Evolutionary conservation across 2,797 vertebrate species (phyloP).

Genomic region (Australoheros facetus): DNA sequence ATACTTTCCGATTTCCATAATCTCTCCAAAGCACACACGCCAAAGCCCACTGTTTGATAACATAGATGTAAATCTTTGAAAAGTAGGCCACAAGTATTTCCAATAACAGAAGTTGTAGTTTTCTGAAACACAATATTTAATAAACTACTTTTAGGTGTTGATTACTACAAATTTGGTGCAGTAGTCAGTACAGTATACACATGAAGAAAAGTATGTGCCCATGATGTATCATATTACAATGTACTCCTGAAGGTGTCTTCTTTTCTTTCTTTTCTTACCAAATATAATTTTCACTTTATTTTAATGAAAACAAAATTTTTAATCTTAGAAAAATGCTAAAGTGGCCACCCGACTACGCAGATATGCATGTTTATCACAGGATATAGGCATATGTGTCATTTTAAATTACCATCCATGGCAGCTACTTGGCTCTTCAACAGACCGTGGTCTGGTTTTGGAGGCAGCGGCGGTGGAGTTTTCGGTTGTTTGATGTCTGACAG

Average conservation of each 20-base stretch:
- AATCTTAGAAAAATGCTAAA: not conserved
- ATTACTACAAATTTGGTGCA: not conserved
- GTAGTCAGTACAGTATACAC: not conserved
- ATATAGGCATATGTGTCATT: not conserved
- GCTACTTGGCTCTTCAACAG: constrained; percentile 85
- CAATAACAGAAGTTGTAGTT: not conserved
- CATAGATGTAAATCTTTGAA: not conserved
- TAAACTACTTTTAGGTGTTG: not conserved
- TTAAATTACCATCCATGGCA: constrained; percentile 82
- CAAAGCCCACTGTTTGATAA: not conserved
- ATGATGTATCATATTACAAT: not conserved
- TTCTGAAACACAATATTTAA: not conserved
- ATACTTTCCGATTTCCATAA: not conserved
- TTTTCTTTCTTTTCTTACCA: not conserved
- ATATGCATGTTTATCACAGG: not conserved
- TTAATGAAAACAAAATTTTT: not conserved
- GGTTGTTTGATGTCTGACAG: constrained; percentile 83
- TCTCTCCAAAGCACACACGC: not conserved
- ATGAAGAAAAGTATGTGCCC: not conserved
- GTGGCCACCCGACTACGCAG: not conserved
- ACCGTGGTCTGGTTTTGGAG: constrained; percentile 87
- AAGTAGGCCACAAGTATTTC: not conserved
- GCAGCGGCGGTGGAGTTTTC: constrained; percentile 86
- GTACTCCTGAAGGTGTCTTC: not conserved
- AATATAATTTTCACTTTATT: not conserved